phyloP scores from a whole-genome alignment of 2,888 invertebrate species.

The Orchesellides sinensis region DNA sequence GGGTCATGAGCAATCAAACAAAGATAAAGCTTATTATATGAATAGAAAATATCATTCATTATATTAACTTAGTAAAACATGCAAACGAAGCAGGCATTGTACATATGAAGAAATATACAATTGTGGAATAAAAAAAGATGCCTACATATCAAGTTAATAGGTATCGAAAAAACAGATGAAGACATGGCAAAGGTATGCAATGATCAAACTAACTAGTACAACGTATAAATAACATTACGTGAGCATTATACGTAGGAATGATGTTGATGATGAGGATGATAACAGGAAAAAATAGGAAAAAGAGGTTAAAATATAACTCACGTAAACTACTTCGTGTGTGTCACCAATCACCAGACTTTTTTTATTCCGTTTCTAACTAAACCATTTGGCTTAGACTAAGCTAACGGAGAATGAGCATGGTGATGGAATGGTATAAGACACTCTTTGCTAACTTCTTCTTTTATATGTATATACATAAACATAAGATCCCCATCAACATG shows the following conservation, averaged over 20 bases:
- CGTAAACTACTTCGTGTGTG: slow-evolving; percentile 33
- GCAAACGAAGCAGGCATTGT: too few relatives aligned
- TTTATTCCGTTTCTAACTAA: too few relatives aligned
- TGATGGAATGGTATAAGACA: too few relatives aligned
- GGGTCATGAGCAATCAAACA: too few relatives aligned
- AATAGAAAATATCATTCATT: too few relatives aligned
- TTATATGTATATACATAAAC: not conserved
- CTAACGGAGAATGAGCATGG: not conserved
- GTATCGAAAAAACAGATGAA: slow-evolving; percentile 9
- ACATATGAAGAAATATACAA: too few relatives aligned
- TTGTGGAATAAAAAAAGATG: too few relatives aligned
- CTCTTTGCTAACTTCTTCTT: too few relatives aligned
- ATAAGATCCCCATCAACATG: not conserved
- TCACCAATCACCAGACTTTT: slow-evolving; percentile 38
- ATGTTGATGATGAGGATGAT: slow-evolving; percentile 8
- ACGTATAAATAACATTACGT: slow-evolving; percentile 27
- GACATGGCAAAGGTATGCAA: slow-evolving; percentile 47
- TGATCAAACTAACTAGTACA: slow-evolving; percentile 30
- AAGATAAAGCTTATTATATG: too few relatives aligned
- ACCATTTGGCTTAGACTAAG: slow-evolving; percentile 3
- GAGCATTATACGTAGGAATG: slow-evolving; percentile 37
- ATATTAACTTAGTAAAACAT: too few relatives aligned
- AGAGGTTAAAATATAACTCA: slow-evolving; percentile 45
- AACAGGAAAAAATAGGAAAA: slow-evolving; percentile 25
- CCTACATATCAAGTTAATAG: too few relatives aligned